Base-by-base conservation (phyloP, 2,888 invertebrate genomes). In the Lysandra coridon region DNA sequence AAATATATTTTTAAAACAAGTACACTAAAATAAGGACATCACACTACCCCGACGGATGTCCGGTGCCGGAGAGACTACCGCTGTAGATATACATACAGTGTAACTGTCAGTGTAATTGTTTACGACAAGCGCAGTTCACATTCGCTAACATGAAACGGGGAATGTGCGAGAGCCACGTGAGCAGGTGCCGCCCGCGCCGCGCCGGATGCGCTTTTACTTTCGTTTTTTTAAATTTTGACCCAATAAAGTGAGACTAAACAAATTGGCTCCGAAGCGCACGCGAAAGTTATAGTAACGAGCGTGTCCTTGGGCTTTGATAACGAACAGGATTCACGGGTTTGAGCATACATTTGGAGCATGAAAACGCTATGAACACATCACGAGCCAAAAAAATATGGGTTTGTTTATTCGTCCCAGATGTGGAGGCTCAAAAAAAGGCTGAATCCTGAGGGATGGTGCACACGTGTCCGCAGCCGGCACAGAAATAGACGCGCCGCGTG, bases 171-270 rank as follows among this genome's bases (percentile, higher is more conserved):
- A 75, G 75, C 4, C 23, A 14, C 53, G 30, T 4, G 53, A 33
- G 57, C 76, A 76, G 76, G 76, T 76, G 76, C 53, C 53, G 44
- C 74, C n/a, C n/a, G 74, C 74, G 17, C 14, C 53, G 76, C 76
- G 49, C 76, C 53, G 76, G 76, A 76, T 76, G 76, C 76, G 76
- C 30, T 44, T 23, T 75, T 49, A 49, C 75, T 75, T 75, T 75
- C 49, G 53, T 44, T 74, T 74, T 74, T 23, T 23, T 74, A 33
- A 44, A 53, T 57, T 76, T 53, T 76, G 76, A 76, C 76, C 76
- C 76, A 76, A 53, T 76, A 53, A 76, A 57, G 12, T 53, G 23
- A 57, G 76, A 57, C 76, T 53, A 76, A 76, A 57, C 53, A 53
- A 53, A 76, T 53, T 57, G 17, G 33, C 49, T 75, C 7, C 23